Conservation (phyloP, 2,888 invertebrate genomes). For the Ichneumoninae sp. region DNA sequence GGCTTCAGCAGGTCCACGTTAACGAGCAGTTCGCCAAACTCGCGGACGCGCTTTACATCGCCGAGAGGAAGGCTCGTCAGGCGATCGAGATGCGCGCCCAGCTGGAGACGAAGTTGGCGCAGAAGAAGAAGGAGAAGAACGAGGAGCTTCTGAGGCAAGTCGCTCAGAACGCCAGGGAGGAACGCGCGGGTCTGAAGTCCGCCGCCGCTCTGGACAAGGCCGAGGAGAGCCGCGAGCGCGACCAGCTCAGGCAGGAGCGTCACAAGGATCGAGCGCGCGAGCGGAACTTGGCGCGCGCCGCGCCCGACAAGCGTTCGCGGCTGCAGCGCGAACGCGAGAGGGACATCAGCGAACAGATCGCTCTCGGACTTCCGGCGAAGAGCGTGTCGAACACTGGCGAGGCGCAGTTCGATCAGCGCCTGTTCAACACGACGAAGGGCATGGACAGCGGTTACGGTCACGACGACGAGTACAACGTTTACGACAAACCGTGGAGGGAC, state of each 20-base stretch:
- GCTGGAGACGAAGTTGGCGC: conserved; percentile 97
- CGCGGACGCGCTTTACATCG: conserved; percentile 98
- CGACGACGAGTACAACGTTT: conserved; percentile 98
- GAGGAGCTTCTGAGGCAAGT: conserved; percentile 96
- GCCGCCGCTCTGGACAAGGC: conserved; percentile 85
- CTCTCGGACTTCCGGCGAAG: conserved; percentile 96
- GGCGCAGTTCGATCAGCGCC: conserved; percentile 96
- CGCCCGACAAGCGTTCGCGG: conserved; percentile 96
- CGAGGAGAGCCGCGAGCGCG: conserved; percentile 92
- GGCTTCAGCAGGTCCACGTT: conserved; percentile 98
- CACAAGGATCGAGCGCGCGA: conserved; percentile 97
- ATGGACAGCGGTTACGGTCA: conserved; percentile 98
- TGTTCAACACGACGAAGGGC: conserved; percentile 97
- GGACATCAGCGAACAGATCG: conserved; percentile 99
- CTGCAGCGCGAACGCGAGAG: conserved; percentile 96
- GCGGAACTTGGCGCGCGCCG: conserved; percentile 95
- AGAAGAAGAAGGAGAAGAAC: conserved; percentile 99
- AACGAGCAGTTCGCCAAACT: conserved; percentile 99
- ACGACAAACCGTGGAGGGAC: conserved; percentile 99
- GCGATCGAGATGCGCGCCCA: conserved; percentile 98
- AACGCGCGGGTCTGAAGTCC: conserved; percentile 92
- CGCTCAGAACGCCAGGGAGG: conserved; percentile 98
- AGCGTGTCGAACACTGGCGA: conserved; percentile 88
- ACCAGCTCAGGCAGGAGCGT: conserved; percentile 94
- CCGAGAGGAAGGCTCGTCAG: conserved; percentile 98